These are phyloP conservation scores for Hemiscyllium ocellatum DNA, from an alignment of 2,113 vertebrate species.

Conservation along the genomic window DNA sequence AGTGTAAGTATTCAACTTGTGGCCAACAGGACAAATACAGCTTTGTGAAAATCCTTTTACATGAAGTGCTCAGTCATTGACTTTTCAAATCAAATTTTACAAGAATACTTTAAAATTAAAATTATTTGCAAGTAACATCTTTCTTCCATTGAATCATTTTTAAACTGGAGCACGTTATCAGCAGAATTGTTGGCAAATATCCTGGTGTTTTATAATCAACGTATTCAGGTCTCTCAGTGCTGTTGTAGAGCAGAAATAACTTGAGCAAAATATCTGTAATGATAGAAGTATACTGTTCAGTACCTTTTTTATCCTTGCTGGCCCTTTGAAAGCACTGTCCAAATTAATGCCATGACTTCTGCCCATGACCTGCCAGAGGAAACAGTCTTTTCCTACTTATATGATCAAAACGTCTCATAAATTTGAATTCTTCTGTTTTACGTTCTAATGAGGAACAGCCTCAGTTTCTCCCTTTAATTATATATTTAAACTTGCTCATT, in stretches of 20 bases:
- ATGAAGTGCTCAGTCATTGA: background rate
- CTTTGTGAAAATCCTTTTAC: background rate
- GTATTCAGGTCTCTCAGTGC: background rate
- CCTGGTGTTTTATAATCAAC: background rate
- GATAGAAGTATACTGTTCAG: no score
- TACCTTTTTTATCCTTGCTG: no score
- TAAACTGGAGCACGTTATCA: background rate
- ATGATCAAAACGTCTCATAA: background rate
- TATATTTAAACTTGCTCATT: background rate
- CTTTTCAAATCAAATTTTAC: background rate
- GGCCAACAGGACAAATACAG: background rate
- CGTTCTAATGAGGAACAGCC: background rate
- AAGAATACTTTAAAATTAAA: background rate
- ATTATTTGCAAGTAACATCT: background rate
- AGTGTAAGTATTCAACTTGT: conserved; percentile 54
- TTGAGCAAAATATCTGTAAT: background rate
- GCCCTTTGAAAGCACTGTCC: background rate
- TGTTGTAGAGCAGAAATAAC: background rate
- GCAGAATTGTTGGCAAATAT: background rate
- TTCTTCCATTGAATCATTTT: background rate
- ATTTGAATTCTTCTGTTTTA: background rate
- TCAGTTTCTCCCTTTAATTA: background rate
- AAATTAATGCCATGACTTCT: background rate
- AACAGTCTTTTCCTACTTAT: background rate
- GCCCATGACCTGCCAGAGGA: background rate